phyloP scores from a whole-genome alignment of 2,797 vertebrate genomes.

The Sarcoramphus papa region DNA sequence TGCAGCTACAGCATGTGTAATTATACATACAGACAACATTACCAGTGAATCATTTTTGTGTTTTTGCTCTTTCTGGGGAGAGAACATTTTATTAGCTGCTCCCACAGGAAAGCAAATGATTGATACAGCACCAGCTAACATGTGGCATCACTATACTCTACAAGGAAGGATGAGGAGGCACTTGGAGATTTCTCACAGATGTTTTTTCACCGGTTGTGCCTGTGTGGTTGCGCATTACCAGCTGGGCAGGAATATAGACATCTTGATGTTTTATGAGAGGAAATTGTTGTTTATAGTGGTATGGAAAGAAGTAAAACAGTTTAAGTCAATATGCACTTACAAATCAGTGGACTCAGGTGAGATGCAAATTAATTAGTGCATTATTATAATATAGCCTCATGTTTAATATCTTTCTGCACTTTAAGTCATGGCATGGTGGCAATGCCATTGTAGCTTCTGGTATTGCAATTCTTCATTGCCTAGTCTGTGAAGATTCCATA shows the following conservation, averaged over 20 bases:
- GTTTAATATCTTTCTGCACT: background rate
- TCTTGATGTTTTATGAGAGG: background rate
- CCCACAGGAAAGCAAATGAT: background rate
- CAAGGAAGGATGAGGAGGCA: background rate
- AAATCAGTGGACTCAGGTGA: background rate
- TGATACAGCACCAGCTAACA: background rate
- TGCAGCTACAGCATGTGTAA: slow-evolving; percentile 15
- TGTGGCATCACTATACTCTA: background rate
- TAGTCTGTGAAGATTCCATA: background rate
- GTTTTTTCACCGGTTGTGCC: background rate
- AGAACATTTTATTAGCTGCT: background rate
- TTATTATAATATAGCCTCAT: background rate
- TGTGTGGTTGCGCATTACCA: background rate
- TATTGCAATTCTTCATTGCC: background rate
- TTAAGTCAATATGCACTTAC: background rate
- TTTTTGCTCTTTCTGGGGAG: background rate
- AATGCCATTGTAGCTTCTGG: background rate
- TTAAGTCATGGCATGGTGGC: background rate
- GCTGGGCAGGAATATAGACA: background rate
- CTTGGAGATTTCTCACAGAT: background rate
- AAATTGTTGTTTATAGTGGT: background rate
- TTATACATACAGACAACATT: background rate
- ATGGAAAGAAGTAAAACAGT: background rate
- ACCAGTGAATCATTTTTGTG: background rate
- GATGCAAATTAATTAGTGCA: background rate